Evolutionary conservation across 2,888 invertebrate species (phyloP).

Genomic region (Margaritifera margaritifera): DNA sequence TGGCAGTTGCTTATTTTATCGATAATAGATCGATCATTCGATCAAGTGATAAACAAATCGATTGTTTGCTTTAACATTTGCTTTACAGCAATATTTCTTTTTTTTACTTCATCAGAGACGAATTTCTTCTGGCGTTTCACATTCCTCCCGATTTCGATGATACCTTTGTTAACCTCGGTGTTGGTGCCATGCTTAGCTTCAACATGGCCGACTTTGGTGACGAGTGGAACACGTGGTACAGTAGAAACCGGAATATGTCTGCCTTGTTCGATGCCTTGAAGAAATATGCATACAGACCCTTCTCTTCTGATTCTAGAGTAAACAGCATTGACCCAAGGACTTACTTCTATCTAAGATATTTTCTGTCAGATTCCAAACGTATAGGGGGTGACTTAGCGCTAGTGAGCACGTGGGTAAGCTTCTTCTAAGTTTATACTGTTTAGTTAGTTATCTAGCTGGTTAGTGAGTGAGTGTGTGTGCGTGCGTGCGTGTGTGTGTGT

Average conservation of each 20-base stretch:
- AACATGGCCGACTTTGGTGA: constrained; percentile 22
- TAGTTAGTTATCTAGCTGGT: no score
- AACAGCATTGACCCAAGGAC: constrained; percentile 59
- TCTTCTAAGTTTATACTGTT: no score
- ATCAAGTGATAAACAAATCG: background rate
- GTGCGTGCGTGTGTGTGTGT: no score
- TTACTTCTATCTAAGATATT: constrained; percentile 55
- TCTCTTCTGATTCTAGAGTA: constrained; percentile 34
- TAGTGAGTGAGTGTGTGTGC: no score
- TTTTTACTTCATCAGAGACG: constrained; percentile 24
- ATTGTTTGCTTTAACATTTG: background rate
- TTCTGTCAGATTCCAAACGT: constrained; percentile 34
- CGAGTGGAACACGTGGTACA: constrained; percentile 31
- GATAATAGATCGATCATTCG: no score
- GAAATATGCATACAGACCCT: constrained; percentile 56
- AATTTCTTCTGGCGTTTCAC: constrained; percentile 40
- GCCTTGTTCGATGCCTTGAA: constrained; percentile 44
- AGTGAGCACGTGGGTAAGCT: constrained; percentile 58
- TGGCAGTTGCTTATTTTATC: no score
- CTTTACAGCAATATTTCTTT: background rate
- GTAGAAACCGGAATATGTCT: constrained; percentile 43
- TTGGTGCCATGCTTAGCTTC: constrained; percentile 46
- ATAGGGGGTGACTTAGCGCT: constrained; percentile 42
- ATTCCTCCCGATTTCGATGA: constrained; percentile 62
- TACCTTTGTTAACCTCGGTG: constrained; percentile 55